Base-by-base conservation (phyloP, 2,797 vertebrate species). In the Semaprochilodus insignis region DNA sequence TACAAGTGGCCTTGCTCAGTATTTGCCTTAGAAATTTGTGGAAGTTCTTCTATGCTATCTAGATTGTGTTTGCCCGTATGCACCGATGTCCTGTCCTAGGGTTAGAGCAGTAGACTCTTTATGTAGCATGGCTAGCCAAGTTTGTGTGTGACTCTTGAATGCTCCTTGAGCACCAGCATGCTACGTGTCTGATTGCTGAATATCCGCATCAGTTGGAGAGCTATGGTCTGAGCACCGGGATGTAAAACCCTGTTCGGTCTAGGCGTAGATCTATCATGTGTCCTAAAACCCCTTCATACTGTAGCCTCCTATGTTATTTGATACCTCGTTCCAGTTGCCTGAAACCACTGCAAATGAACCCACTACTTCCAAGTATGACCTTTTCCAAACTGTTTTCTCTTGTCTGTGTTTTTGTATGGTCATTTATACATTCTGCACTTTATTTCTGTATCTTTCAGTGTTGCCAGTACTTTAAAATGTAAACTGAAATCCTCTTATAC, bases 351-450 rank as follows among this genome's bases (percentile, higher is more conserved):
- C 73, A 82, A 72, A 77, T 67, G 72, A 77, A 80, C 72, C 79
- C 76, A 78, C 80, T 31, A 67, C 72, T 84, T 84, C 85, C 55
- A 71, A 73, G 62, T 48, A 51, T 81, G 36, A 23, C 34, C 25
- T 85, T 72, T 72, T 81, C 67, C 34, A 57, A 27, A 59, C 44
- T 57, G 15, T 77, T 65, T 71, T 31, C 25, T 71, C 57, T 67
- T 27, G 36, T 51, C 8, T 17, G 27, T 81, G 76, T 74, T 51
- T 80, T 40, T 55, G 25, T 84, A 77, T 66, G 52, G 65, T 48
- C 65, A 70, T 48, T 87, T 80, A 44, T 83, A 77, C 73, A 71
- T 86, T 76, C 82, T 88, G 87, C 87, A 88, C 87, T 88, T 88
- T 88, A 88, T 87, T 82, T 77, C 79, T 36, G 21, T 36, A 40